phyloP scores from a whole-genome alignment of 2,888 invertebrate genomes.

The Ametastegia equiseti region DNA sequence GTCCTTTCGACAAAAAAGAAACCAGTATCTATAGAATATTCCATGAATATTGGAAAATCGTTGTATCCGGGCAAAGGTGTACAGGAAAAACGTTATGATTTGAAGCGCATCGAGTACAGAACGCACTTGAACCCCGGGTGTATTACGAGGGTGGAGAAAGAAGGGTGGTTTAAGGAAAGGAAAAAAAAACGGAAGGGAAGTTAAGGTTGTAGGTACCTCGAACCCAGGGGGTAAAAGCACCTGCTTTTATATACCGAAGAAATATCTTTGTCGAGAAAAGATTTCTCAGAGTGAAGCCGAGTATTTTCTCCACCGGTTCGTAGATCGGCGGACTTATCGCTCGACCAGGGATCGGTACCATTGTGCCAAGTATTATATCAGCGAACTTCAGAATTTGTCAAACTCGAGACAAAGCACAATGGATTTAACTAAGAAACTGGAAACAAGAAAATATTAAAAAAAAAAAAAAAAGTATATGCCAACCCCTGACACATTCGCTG shows the following conservation, averaged over 20 bases:
- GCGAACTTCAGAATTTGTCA: not conserved
- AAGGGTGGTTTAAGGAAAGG: constrained; percentile 4
- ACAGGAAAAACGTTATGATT: constrained; percentile 1
- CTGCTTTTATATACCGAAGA: constrained; percentile 2
- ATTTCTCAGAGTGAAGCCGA: not conserved
- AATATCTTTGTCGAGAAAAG: not conserved
- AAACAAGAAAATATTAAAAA: not conserved
- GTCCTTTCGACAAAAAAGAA: too few relatives aligned
- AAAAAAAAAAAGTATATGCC: not conserved
- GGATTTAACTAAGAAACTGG: not conserved
- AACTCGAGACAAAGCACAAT: not conserved
- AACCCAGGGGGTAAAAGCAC: not conserved
- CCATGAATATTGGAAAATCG: not conserved
- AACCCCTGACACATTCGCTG: not conserved
- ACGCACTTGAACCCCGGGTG: constrained; percentile 11
- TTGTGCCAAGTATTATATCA: not conserved
- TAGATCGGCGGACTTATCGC: not conserved
- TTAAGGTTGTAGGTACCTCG: not conserved
- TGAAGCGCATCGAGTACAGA: not conserved
- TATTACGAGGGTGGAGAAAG: not conserved
- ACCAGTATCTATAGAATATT: too few relatives aligned
- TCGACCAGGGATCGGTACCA: not conserved
- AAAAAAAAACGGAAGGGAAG: not conserved
- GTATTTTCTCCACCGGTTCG: not conserved
- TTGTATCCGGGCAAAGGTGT: not conserved